Evolutionary conservation across 2,113 vertebrate species (phyloP).

Genomic region (Etheostoma spectabile): DNA sequence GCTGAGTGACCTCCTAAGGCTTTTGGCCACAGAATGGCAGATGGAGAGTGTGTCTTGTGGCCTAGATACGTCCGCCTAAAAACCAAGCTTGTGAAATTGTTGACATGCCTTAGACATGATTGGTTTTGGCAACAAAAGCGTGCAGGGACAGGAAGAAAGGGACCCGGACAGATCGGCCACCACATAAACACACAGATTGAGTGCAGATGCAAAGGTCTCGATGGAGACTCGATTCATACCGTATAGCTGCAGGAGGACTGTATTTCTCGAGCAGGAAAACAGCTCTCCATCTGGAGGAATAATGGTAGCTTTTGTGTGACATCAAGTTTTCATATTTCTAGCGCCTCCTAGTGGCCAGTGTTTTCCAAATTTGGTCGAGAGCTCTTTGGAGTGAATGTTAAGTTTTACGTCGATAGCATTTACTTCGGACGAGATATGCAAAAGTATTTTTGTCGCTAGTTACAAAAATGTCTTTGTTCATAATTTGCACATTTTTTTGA

Average conservation of each 20-base stretch:
- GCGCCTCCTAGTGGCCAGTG: too few species aligned
- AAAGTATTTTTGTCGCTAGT: too few species aligned
- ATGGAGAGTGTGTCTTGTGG: conserved; percentile 74
- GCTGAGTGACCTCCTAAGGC: conserved; percentile 56
- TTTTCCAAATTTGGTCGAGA: too few species aligned
- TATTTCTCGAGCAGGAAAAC: conserved; percentile 70
- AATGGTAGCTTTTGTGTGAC: conserved; percentile 79
- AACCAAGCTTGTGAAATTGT: conserved; percentile 59
- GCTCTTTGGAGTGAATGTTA: too few species aligned
- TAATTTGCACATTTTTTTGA: too few species aligned
- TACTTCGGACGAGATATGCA: too few species aligned
- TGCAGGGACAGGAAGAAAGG: conserved; percentile 20
- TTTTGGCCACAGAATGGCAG: conserved; percentile 68
- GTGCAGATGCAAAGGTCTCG: conserved; percentile 29
- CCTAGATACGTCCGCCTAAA: conserved; percentile 68
- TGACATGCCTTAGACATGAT: conserved; percentile 62
- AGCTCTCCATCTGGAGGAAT: conserved; percentile 71
- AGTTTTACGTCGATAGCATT: too few species aligned
- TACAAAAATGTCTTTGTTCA: too few species aligned
- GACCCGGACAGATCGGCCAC: conserved; percentile 31
- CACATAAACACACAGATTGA: conserved; percentile 42
- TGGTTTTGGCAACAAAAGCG: conserved; percentile 57
- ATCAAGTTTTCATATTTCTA: too few species aligned
- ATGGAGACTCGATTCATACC: conserved; percentile 4
- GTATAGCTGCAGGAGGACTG: conserved; percentile 40